These are phyloP conservation scores for Eupithecia subfuscata DNA, from an alignment of 2,888 invertebrate species.

Conservation along the genomic window DNA sequence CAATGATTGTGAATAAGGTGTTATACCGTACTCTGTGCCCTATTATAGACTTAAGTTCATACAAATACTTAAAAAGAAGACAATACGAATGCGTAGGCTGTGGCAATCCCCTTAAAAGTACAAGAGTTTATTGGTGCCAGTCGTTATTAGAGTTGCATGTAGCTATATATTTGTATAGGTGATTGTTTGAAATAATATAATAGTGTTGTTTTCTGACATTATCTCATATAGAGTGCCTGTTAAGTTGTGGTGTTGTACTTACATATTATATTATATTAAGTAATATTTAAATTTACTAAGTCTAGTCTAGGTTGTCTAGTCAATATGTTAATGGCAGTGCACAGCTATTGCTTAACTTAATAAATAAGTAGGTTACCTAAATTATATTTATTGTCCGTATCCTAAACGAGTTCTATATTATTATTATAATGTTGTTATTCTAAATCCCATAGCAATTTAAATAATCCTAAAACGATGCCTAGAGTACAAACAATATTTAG, in stretches of 20 bases:
- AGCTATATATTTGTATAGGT: background rate
- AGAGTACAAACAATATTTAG: background rate
- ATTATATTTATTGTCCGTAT: background rate
- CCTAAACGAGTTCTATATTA: background rate
- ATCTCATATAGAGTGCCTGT: constrained; percentile 39
- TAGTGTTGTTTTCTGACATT: constrained; percentile 24
- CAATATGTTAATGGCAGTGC: background rate
- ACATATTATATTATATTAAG: background rate
- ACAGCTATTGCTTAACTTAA: constrained; percentile 1
- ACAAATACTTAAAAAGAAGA: background rate
- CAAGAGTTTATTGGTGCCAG: background rate
- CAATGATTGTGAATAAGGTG: background rate
- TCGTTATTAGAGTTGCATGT: constrained; percentile 4
- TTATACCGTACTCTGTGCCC: background rate
- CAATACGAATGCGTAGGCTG: constrained; percentile 4
- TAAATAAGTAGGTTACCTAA: background rate
- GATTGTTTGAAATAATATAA: constrained; percentile 11
- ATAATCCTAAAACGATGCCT: background rate
- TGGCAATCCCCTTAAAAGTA: background rate
- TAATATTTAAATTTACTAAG: constrained; percentile 24
- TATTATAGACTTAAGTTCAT: background rate
- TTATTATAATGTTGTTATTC: background rate
- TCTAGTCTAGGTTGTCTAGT: constrained; percentile 16
- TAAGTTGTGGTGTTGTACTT: constrained; percentile 19
- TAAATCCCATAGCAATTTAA: background rate